phyloP scores from a whole-genome alignment of 2,888 invertebrate genomes.

The Tachystola acroxantha region DNA sequence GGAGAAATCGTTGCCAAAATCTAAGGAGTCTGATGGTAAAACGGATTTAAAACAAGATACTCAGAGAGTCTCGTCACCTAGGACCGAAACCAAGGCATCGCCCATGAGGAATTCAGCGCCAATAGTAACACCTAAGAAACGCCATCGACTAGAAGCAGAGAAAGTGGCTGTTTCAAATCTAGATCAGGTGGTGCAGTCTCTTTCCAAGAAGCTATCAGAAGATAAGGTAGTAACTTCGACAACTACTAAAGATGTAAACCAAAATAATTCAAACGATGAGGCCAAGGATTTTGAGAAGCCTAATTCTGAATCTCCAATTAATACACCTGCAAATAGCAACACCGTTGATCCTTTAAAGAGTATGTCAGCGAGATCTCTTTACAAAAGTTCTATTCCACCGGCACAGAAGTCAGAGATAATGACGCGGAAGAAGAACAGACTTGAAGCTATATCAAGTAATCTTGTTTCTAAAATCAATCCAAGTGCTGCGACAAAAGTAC shows the following conservation, averaged over 20 bases:
- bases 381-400: slow-evolving; percentile 67
- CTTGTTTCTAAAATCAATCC: slow-evolving; percentile 80
- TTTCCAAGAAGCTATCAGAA: slow-evolving; percentile 68
- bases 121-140: slow-evolving; percentile 85
- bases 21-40: slow-evolving; percentile 53
- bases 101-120: slow-evolving; percentile 60
- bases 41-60: slow-evolving; percentile 49
- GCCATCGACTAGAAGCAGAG: slow-evolving; percentile 82
- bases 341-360: slow-evolving; percentile 61
- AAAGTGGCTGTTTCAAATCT: slow-evolving; percentile 56
- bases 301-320: slow-evolving; percentile 23
- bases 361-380: slow-evolving; percentile 69
- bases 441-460: slow-evolving; percentile 79
- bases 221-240: slow-evolving; percentile 38
- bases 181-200: slow-evolving; percentile 68
- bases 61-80: slow-evolving; percentile 52
- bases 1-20: slow-evolving; percentile 63
- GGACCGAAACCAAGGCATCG: slow-evolving; percentile 53
- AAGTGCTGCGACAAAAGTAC: slow-evolving; percentile 71
- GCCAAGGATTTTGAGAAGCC: slow-evolving; percentile 36
- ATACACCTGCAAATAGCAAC: slow-evolving; percentile 33
- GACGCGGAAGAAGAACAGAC: slow-evolving; percentile 80
- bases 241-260: slow-evolving; percentile 43
- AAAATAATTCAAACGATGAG: slow-evolving; percentile 49
- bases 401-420: slow-evolving; percentile 77